Percentiles rank a stretch among this genome's conserved stretches.
These are phyloP conservation scores for Melolontha melolontha DNA, from an alignment of 2,888 invertebrate genomes.

Conservation along the genomic window DNA sequence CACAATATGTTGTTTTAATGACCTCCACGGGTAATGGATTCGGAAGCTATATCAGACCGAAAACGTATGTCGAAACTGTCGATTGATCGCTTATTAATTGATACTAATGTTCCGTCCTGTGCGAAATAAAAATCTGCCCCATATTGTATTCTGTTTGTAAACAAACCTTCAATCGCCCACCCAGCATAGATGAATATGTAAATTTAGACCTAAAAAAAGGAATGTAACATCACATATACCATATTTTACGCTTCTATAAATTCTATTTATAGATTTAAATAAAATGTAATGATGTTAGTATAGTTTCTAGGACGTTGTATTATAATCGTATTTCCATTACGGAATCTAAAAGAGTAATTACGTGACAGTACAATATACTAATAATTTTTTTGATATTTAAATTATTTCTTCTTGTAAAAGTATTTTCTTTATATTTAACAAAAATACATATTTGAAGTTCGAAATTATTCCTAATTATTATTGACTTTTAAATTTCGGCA, in stretches of 20 bases:
- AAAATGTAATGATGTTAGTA: too few species aligned
- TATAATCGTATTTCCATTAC: too few species aligned
- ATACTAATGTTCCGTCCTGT: slow-evolving; percentile 16
- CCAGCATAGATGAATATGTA: slow-evolving; percentile 1
- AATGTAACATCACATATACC: slow-evolving; percentile 1
- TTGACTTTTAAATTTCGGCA: too few species aligned
- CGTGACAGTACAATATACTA: too few species aligned
- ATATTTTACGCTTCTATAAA: slow-evolving; percentile 13
- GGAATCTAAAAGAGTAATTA: too few species aligned
- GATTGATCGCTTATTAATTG: slow-evolving; percentile 25
- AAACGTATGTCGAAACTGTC: slow-evolving; percentile 14
- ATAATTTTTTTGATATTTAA: too few species aligned
- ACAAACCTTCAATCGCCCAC: neutral
- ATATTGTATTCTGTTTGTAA: slow-evolving; percentile 20
- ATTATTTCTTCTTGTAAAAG: too few species aligned
- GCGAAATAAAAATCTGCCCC: slow-evolving; percentile 11
- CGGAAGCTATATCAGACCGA: slow-evolving; percentile 15
- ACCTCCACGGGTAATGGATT: slow-evolving; percentile 23
- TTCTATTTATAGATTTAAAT: neutral
- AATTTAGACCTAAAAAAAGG: neutral
- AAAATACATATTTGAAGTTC: too few species aligned
- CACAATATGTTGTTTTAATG: slow-evolving; percentile 24
- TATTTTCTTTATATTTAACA: too few species aligned
- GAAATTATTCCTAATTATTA: too few species aligned
- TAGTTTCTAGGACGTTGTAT: too few species aligned